A percentile compares a stretch with the other conserved stretches of the same genome.
These are phyloP conservation scores for Sparus aurata DNA, from an alignment of 2,797 vertebrate species.

Conservation along the genomic window DNA sequence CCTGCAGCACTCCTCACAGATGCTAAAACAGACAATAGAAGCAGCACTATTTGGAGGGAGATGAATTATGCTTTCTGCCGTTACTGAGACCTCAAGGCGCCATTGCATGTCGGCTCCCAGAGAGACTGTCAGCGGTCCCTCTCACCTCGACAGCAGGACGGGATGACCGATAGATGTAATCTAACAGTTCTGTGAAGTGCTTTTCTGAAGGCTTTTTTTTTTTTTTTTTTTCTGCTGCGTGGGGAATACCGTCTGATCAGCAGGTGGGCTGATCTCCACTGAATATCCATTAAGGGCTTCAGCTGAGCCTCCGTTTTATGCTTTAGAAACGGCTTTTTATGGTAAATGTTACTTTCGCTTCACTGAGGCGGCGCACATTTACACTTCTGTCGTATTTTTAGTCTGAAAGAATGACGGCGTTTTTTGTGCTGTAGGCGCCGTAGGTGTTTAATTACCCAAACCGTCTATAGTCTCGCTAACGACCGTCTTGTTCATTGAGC, in stretches of 20 bases:
- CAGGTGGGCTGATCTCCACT: conserved; percentile 14
- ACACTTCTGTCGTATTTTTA: not conserved
- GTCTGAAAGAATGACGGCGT: not conserved
- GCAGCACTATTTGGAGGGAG: conserved; percentile 8
- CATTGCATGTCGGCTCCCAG: not conserved
- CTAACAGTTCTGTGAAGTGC: not conserved
- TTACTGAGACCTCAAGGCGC: conserved; percentile 2
- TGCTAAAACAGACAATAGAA: conserved; percentile 23
- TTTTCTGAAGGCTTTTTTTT: conserved; percentile 11
- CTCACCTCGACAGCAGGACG: conserved; percentile 1
- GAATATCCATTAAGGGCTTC: not conserved
- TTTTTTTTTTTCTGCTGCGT: conserved; percentile 10
- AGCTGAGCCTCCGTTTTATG: not conserved
- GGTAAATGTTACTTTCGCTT: not conserved
- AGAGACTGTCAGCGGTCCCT: not conserved
- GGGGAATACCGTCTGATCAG: conserved; percentile 23
- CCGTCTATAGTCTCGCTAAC: conserved; percentile 35
- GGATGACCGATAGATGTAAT: not conserved
- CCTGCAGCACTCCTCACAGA: conserved; percentile 29
- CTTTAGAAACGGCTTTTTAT: not conserved
- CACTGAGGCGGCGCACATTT: not conserved
- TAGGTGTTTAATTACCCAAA: conserved; percentile 39
- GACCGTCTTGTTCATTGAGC: conserved; percentile 32
- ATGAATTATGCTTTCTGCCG: conserved; percentile 17
- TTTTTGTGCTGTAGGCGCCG: not conserved